Evolutionary conservation across 1,140 invertebrate genomes (phyloP), one percentile per base, ranked within the genome.

Genomic region (Bombus breviceps): DNA sequence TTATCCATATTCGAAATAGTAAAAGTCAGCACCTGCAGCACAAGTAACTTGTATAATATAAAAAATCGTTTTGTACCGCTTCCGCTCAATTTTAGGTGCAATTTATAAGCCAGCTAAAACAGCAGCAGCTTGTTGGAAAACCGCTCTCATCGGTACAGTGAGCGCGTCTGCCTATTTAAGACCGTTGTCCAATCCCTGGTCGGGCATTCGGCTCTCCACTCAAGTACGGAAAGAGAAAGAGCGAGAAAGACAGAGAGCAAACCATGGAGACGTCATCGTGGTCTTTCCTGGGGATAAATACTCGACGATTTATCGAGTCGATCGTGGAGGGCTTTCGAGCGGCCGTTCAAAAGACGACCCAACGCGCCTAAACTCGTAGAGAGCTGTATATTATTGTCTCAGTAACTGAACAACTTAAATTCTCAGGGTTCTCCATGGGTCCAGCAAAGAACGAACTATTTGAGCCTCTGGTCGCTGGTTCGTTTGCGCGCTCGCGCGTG

Each of bases 331-430:
- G 69, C 39, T 68, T 84, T 87, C 68, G 43, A 66, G 9, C 82
- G 59, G 59, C 10, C 68, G 64, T 43, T 85, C 43, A 62, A 85
- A 86, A 74, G 75, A 57, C 75, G 34, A 62, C 6, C 69, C 28
- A 41, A 25, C 43, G 13, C 32, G 41, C 28, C 39, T 53, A 43
- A 43, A 57, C 68, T 76, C 43, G 37, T 47, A 78, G 53, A 71
- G 41, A 83, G 80, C 71, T 90, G 81, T 91, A 87, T 87, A 89
- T 53, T 53, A 53, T 91, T 91, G 90, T 91, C 86, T 83, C 80
- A 68, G 73, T 91, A 91, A 91, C 85, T 75, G 89, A 88, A 80
- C 69, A 77, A 91, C 85, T 86, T 89, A 86, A 81, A 89, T 81
- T 89, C 87, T 81, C 83, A 75, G 72, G 59, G 83, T 79, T 83